These are phyloP conservation scores for Agrochola litura DNA, from an alignment of 2,888 invertebrate genomes.

Conservation along the genomic window DNA sequence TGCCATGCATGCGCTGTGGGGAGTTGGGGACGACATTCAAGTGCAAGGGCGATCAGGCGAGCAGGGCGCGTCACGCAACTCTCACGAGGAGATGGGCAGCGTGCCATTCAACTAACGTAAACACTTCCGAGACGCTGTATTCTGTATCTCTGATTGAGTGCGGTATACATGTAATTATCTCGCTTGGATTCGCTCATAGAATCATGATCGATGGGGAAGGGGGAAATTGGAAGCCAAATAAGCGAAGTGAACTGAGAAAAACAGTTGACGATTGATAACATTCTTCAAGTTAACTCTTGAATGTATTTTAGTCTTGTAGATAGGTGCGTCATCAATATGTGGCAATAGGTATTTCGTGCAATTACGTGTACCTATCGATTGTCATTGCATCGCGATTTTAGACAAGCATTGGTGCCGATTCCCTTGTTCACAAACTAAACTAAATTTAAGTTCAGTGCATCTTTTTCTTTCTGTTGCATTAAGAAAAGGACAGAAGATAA, in stretches of 20 bases:
- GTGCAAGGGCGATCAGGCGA: constrained; percentile 71
- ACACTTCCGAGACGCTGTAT: constrained; percentile 65
- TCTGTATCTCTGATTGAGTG: constrained; percentile 20
- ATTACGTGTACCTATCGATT: constrained; percentile 5
- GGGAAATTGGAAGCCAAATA: constrained; percentile 15
- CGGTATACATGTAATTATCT: constrained; percentile 1
- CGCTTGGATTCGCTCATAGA: constrained; percentile 1
- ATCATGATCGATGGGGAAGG: constrained; percentile 7
- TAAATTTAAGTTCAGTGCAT: no score
- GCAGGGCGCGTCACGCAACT: constrained; percentile 49
- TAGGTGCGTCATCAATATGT: constrained; percentile 23
- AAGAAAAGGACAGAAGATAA: no score
- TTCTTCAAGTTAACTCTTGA: constrained; percentile 2
- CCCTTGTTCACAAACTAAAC: no score
- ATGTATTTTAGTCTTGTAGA: constrained; percentile 5
- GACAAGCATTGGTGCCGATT: no score
- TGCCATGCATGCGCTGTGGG: constrained; percentile 59
- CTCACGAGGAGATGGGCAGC: constrained; percentile 67
- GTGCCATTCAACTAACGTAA: constrained; percentile 70
- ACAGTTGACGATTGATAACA: constrained; percentile 11
- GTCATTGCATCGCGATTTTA: background rate
- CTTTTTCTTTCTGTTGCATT: no score
- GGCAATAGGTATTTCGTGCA: constrained; percentile 4
- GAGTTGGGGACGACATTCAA: constrained; percentile 65
- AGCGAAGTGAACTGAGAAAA: constrained; percentile 3